Evolutionary conservation across 2,797 vertebrate species (phyloP).

Genomic region (Neosilurus mollespiculum): DNA sequence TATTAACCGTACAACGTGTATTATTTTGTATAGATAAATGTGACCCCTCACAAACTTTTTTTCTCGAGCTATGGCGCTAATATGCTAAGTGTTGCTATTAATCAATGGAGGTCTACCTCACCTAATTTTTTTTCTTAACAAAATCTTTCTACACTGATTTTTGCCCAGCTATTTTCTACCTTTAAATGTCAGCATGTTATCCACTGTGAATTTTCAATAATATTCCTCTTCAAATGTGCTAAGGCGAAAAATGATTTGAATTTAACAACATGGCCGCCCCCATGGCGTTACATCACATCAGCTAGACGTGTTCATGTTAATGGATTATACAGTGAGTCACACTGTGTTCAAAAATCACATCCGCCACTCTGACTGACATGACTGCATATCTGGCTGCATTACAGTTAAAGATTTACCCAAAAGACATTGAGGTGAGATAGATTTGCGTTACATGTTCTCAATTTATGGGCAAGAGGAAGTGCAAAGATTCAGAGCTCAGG

Average conservation of each 20-base stretch:
- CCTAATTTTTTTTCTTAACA: not conserved
- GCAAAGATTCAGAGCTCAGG: not conserved
- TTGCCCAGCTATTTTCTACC: not conserved
- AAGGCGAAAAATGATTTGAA: not conserved
- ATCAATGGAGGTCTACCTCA: not conserved
- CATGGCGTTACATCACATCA: not conserved
- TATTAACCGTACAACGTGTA: too few species aligned
- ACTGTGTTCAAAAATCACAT: not conserved
- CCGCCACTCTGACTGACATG: not conserved
- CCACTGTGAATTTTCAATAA: not conserved
- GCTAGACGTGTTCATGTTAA: not conserved
- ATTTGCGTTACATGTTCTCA: not conserved
- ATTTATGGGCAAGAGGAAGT: not conserved
- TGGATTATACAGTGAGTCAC: not conserved
- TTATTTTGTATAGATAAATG: too few species aligned
- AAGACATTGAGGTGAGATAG: not conserved
- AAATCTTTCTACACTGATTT: not conserved
- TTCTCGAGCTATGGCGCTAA: not conserved
- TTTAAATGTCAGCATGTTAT: conserved; percentile 1
- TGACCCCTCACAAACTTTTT: too few species aligned
- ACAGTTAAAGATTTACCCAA: not conserved
- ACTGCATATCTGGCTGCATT: not conserved
- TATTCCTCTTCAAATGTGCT: not conserved
- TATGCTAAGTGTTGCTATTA: not conserved
- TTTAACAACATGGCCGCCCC: not conserved